Evolutionary conservation across 2,113 vertebrate genomes (phyloP).

Genomic region (Azemiops feae): DNA sequence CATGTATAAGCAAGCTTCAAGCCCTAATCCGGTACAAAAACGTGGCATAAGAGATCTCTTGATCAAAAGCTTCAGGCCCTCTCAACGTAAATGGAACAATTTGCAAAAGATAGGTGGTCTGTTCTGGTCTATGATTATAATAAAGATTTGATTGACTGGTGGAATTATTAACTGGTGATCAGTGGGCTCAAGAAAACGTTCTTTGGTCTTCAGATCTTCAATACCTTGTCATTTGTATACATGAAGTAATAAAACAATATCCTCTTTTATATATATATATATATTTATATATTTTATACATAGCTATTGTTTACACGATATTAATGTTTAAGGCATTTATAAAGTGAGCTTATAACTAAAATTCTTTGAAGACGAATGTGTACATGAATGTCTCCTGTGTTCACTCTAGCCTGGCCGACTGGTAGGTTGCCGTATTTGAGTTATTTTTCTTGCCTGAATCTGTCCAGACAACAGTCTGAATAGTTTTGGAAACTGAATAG

Average conservation of each 20-base stretch:
- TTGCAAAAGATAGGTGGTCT: not conserved
- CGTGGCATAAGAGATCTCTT: not conserved
- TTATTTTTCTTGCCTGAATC: not conserved
- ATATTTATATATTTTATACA: conserved; percentile 40
- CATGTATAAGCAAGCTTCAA: not conserved
- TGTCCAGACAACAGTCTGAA: not conserved
- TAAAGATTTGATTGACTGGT: not conserved
- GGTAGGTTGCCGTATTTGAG: not conserved
- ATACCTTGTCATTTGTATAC: conserved; percentile 17
- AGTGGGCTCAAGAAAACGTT: not conserved
- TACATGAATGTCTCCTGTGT: not conserved
- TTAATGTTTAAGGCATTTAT: conserved; percentile 18
- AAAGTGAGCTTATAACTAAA: not conserved
- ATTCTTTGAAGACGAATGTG: not conserved
- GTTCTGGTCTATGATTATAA: not conserved
- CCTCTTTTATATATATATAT: conserved; percentile 9
- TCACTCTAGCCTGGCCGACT: not conserved
- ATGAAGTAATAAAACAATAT: not conserved
- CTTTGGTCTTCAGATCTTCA: not conserved
- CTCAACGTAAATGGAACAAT: too few relatives aligned
- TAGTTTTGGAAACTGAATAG: not conserved
- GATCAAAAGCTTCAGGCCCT: fast-evolving
- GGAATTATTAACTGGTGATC: not conserved
- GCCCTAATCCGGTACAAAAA: not conserved
- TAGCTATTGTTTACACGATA: conserved; percentile 29